A percentile compares a stretch with the other conserved stretches of the same genome.
These are phyloP conservation scores for Pseudopleuronectes americanus DNA, from an alignment of 2,797 vertebrate genomes.

Conservation along the genomic window DNA sequence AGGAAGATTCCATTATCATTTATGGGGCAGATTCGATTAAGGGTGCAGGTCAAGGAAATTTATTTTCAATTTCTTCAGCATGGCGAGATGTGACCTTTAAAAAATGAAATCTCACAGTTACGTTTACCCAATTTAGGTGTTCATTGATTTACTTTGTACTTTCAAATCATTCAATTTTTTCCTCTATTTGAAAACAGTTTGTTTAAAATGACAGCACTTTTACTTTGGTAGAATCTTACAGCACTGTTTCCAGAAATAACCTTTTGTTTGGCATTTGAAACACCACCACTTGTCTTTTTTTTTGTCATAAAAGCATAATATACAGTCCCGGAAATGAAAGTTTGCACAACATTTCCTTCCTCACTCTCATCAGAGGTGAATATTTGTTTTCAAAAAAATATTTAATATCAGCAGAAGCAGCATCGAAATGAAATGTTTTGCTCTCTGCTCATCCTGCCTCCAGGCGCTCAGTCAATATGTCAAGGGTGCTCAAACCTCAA, in stretches of 20 bases:
- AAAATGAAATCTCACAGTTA: too few relatives aligned
- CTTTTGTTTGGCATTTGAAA: conserved; percentile 1
- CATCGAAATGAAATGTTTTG: conserved; percentile 25
- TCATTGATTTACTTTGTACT: too few relatives aligned
- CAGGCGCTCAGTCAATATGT: conserved; percentile 29
- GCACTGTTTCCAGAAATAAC: background rate
- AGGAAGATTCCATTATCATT: too few relatives aligned
- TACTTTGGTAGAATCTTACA: background rate
- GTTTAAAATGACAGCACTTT: too few relatives aligned
- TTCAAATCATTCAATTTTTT: too few relatives aligned
- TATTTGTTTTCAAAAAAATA: conserved; percentile 25
- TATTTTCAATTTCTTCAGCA: too few relatives aligned
- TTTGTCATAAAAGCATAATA: conserved; percentile 19
- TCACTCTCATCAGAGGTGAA: conserved; percentile 21
- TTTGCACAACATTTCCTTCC: conserved; percentile 27
- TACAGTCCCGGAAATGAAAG: conserved; percentile 16
- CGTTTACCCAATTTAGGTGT: too few relatives aligned
- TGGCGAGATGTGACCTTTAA: too few relatives aligned
- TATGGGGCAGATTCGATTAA: too few relatives aligned
- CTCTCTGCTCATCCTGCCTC: conserved; percentile 21
- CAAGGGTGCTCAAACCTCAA: conserved; percentile 27
- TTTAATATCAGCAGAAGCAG: conserved; percentile 24
- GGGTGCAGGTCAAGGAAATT: too few relatives aligned
- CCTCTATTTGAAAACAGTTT: too few relatives aligned
- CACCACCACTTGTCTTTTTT: background rate